A percentile compares a stretch with the other conserved stretches of the same genome.
Conservation (phyloP, 2,888 invertebrate species). For the Sceliomorpha sp. region DNA sequence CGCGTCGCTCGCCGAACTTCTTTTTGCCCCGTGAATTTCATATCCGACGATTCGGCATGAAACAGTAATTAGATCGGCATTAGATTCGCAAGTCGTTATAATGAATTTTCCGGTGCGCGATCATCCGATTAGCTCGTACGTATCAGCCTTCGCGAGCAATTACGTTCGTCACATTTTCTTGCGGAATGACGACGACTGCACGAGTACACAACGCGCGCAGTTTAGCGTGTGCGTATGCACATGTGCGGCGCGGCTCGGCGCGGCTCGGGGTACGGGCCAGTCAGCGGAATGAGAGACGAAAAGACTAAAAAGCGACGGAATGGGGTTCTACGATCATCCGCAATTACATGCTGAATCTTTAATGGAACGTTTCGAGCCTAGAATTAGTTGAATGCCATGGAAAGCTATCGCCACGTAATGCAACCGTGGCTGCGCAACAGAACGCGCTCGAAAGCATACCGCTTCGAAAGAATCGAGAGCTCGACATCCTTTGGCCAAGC, state of each 20-base stretch:
- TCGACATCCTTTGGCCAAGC: slow-evolving; percentile 51
- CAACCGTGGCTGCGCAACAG: slow-evolving; percentile 62
- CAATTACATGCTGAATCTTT: slow-evolving; percentile 81
- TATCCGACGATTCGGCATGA: slow-evolving; percentile 41
- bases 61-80: slow-evolving; percentile 48
- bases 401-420: slow-evolving; percentile 76
- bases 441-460: slow-evolving; percentile 45
- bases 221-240: slow-evolving; percentile 3
- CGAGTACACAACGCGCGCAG: slow-evolving; percentile 44
- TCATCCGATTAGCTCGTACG: slow-evolving; percentile 68
- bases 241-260: slow-evolving; percentile 7
- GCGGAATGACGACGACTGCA: slow-evolving; percentile 63
- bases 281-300: slow-evolving; percentile 43
- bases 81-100: slow-evolving; percentile 62
- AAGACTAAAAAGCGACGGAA: slow-evolving; percentile 49
- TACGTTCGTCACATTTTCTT: slow-evolving; percentile 61
- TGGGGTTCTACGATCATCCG: slow-evolving; percentile 71
- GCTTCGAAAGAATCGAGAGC: slow-evolving; percentile 51
- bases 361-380: slow-evolving; percentile 80
- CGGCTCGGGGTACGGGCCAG: slow-evolving; percentile 4
- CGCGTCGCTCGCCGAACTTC: too few relatives aligned
- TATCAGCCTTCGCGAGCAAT: slow-evolving; percentile 44
- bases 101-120: slow-evolving; percentile 69
- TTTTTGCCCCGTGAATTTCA: slow-evolving; percentile 36
- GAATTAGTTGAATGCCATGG: slow-evolving; percentile 79